Evolutionary conservation across 1,140 invertebrate genomes (phyloP).

Genomic region (Melipona quadrifasciata): DNA sequence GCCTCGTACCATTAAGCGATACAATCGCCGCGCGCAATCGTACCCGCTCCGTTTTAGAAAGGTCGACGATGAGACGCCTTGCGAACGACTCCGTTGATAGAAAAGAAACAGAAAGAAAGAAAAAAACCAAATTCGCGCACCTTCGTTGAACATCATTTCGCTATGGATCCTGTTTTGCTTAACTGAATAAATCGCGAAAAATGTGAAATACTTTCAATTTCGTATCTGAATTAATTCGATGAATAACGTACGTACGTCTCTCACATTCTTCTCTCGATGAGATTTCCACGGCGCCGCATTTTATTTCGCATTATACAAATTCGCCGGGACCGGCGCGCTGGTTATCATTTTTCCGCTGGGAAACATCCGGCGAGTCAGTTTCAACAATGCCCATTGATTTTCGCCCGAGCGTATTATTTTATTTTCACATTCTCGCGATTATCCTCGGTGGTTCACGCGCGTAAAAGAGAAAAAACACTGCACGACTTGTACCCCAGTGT

Average conservation of each 20-base stretch:
- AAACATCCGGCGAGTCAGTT: neutral
- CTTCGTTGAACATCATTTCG: neutral
- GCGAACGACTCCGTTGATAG: neutral
- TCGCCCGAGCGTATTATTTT: constrained; percentile 12
- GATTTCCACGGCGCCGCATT: neutral
- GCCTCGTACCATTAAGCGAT: neutral
- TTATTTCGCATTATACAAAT: neutral
- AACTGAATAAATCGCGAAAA: neutral
- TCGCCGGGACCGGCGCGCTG: neutral
- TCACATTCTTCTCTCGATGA: neutral
- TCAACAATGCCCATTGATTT: neutral
- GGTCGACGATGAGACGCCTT: neutral
- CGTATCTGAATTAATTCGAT: neutral
- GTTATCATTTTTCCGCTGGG: neutral
- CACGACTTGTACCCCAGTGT: too few species aligned
- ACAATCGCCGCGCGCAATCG: neutral
- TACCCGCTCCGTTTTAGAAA: neutral
- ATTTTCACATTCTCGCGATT: too few species aligned
- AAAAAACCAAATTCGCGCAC: neutral
- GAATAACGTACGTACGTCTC: neutral
- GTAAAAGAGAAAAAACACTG: too few species aligned
- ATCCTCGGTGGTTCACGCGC: too few species aligned
- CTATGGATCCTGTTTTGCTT: neutral
- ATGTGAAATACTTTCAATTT: neutral
- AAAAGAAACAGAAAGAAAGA: neutral